phyloP scores from a whole-genome alignment of 2,888 invertebrate genomes.

The Dolomedes plantarius region DNA sequence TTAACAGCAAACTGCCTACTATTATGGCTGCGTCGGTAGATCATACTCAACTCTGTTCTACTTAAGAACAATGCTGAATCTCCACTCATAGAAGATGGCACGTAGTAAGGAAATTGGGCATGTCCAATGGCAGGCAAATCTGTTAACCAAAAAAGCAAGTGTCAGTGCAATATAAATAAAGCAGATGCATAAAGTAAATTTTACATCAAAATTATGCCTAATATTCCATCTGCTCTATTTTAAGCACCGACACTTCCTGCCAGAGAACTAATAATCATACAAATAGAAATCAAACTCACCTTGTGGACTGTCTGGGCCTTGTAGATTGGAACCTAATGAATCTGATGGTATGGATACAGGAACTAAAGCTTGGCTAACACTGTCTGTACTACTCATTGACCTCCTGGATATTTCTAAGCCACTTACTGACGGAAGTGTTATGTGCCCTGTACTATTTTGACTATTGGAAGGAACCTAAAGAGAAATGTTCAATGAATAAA shows the following conservation, averaged over 20 bases:
- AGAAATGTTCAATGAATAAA: no score
- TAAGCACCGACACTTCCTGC: constrained; percentile 65
- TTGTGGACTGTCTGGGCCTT: constrained; percentile 68
- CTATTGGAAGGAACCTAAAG: constrained; percentile 69
- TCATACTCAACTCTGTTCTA: constrained; percentile 44
- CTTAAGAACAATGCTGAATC: constrained; percentile 42
- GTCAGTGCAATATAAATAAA: constrained; percentile 64
- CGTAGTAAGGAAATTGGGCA: constrained; percentile 7
- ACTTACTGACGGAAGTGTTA: constrained; percentile 64
- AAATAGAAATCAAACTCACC: constrained; percentile 25
- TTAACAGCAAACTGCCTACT: constrained; percentile 71
- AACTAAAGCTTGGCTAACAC: constrained; percentile 69
- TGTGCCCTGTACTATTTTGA: constrained; percentile 65
- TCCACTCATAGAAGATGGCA: constrained; percentile 26
- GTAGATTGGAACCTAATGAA: constrained; percentile 66
- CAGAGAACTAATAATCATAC: constrained; percentile 26
- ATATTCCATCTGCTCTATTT: constrained; percentile 63
- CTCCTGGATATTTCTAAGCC: constrained; percentile 69
- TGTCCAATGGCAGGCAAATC: constrained; percentile 63
- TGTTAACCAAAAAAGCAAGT: constrained; percentile 68
- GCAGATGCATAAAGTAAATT: constrained; percentile 60
- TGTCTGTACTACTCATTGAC: constrained; percentile 62
- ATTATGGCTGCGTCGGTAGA: constrained; percentile 65
- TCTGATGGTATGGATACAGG: constrained; percentile 63
- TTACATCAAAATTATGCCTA: constrained; percentile 25